Conservation (phyloP, 1,140 invertebrate genomes). For the Yoshiicerus persimilis region DNA sequence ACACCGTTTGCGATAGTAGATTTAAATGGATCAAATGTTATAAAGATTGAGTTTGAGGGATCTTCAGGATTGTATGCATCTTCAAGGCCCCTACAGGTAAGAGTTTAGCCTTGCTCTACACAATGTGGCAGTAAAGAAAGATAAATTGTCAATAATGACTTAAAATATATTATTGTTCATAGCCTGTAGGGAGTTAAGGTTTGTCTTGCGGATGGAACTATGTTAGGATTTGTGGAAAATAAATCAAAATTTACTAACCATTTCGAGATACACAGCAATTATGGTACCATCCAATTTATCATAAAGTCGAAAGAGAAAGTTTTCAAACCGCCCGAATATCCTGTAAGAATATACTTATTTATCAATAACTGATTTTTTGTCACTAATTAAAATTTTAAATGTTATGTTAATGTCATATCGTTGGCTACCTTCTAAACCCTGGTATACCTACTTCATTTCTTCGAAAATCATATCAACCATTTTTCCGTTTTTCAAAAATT, state of each 20-base stretch:
- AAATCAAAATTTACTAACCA: not conserved
- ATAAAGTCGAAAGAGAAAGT: not conserved
- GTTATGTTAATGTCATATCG: not conserved
- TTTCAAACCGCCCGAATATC: conserved; percentile 11
- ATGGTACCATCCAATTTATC: not conserved
- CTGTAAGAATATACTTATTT: not conserved
- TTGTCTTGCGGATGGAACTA: not conserved
- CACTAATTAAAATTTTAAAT: not conserved
- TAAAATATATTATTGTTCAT: not conserved
- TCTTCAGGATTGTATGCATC: not conserved
- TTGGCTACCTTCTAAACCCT: too few species aligned
- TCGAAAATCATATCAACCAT: too few species aligned
- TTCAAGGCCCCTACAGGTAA: not conserved
- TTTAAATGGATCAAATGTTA: not conserved
- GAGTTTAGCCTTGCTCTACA: not conserved
- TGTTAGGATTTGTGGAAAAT: not conserved
- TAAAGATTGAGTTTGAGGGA: not conserved
- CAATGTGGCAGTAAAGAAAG: not conserved
- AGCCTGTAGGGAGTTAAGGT: not conserved
- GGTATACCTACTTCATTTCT: too few species aligned
- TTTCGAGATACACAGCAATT: not conserved
- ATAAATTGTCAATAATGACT: not conserved
- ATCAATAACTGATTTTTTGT: not conserved
- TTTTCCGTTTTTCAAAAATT: too few species aligned
- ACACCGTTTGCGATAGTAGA: not conserved